Conservation (phyloP, 2,797 vertebrate species). For the Ceyx erithaca region DNA sequence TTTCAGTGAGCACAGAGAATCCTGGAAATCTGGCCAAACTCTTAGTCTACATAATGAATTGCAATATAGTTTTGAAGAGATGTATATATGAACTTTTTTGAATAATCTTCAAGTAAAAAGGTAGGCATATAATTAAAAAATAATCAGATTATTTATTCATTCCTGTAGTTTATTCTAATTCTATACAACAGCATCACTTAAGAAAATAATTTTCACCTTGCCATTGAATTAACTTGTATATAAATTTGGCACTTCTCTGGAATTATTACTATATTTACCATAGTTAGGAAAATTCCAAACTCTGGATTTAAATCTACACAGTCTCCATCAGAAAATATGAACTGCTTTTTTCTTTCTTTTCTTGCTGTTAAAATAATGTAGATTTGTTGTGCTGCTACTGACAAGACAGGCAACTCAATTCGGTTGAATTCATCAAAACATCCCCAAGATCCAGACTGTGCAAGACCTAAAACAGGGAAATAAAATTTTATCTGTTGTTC, state of each 20-base stretch:
- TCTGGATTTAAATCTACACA: constrained; percentile 87
- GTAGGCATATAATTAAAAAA: neutral
- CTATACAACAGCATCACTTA: neutral
- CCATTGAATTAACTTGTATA: neutral
- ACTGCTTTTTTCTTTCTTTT: constrained; percentile 81
- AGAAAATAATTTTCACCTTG: neutral
- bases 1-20: too few species aligned
- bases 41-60: neutral
- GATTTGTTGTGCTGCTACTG: constrained; percentile 89
- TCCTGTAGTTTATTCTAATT: neutral
- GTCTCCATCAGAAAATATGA: constrained; percentile 85
- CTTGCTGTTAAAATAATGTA: constrained; percentile 81
- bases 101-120: neutral
- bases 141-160: neutral
- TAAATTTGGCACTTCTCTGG: neutral
- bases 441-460: constrained; percentile 81
- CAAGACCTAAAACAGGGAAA: constrained; percentile 75
- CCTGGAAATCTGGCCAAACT: neutral
- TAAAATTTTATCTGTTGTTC: neutral
- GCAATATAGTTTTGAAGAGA: neutral
- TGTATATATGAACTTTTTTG: neutral
- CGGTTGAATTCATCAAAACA: constrained; percentile 91
- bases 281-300: constrained; percentile 90
- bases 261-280: constrained; percentile 77
- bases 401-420: constrained; percentile 85